Base-by-base conservation (phyloP, 2,797 vertebrate species). In the Scyliorhinus canicula region DNA sequence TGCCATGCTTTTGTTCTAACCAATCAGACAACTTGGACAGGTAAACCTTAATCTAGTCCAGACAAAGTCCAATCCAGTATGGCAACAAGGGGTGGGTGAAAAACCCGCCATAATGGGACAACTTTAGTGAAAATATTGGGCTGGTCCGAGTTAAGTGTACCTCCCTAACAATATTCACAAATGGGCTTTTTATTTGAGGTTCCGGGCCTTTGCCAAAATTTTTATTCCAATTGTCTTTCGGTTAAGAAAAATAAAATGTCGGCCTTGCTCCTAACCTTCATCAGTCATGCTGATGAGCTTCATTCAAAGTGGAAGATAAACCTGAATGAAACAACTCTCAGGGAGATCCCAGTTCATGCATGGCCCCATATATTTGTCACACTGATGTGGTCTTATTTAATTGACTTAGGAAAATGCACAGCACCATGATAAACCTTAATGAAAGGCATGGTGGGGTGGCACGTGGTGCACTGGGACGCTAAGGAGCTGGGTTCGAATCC, bases 1-100 rank as follows among this genome's bases (percentile, higher is more conserved):
- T 98, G 98, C 96, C 97, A 95, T 95, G 98, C 98, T 95, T 98
- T 98, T 1, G 97, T 98, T 95, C 95, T 98, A 77, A 98, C 97
- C 94, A 98, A 98, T 96, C 98, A 98, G 97, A 98, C 97, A 0
- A 98, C 98, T 26, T 98, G 98, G 98, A 98, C 98, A 97, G 98
- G 98, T 98, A 96, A 96, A 86, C 47, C 50, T 65, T 47, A 31
- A 55, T 94, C 44, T 14, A 35, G 28, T 52, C 47, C 28, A 71
- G 93, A 50, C 44, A 50, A 52, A 19, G 11, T 35, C 63, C 14
- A 74, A 65, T 67, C 85, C 14, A 57, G 35, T 40, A 65, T 44
- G 35, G 2, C 40, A 35, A 44, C 60, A 91, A 65, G 24, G 28
- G 7, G 8, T 91, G 35, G 24, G 57, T 63, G n/a, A 19, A 91